Base-by-base conservation (phyloP, 2,888 invertebrate species). In the Papilio demoleus region DNA sequence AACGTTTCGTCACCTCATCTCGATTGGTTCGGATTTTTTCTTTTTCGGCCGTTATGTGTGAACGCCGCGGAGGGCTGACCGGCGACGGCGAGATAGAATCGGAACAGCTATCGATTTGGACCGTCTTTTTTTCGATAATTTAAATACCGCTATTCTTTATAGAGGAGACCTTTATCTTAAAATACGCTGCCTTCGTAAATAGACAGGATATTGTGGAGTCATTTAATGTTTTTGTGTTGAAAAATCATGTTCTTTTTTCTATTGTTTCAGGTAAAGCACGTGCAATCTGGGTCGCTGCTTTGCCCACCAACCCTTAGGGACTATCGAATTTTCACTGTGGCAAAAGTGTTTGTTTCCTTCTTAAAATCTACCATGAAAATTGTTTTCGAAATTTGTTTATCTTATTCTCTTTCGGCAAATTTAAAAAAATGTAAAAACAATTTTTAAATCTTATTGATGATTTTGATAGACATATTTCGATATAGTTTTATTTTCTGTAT, bases 1-100 rank as follows among this genome's bases (percentile, higher is more conserved):
- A 92, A 90, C 92, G 92, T 92, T 92, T 92, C 92, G 91, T 92
- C 92, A 92, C 92, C 92, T 92, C 92, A 84, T 87, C 90, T 90
- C 90, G 91, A 92, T 92, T 91, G 91, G 88, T 88, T 88, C 87
- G 82, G 83, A 82, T 84, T 88, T 88, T 86, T 86, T 83, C 77
- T 82, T 89, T 90, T 90, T 88, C 76, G 86, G 83, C 85, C 86
- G 83, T 84, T 84, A 88, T 90, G 90, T 91, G 92, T 90, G 91
- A 91, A 86, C 90, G 85, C 87, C 78, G 86, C 87, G 88, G 88
- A 87, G 88, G 90, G 88, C 86, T 81, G 80, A 80, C 70, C 65
- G 74, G 72, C 73, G 72, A 72, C 73, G 66, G 79, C 70, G 81
- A 81, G 88, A 89, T 90, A 89, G 84, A 88, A 91, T 91, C 89